Evolutionary conservation across 2,113 vertebrate species (phyloP).

Genomic region (Sander lucioperca): DNA sequence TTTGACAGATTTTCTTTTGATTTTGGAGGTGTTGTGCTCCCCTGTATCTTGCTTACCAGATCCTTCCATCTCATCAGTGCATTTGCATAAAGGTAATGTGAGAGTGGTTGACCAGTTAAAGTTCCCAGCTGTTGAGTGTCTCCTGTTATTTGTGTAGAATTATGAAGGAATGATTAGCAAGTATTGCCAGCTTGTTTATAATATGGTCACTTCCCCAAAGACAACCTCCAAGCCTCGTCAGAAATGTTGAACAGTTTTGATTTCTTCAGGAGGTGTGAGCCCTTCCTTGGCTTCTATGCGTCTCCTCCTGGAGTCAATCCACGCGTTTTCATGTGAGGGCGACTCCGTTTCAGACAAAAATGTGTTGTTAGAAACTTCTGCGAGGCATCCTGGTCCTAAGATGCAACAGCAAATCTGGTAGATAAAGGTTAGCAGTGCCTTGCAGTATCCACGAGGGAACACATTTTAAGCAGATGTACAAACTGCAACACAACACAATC

Average conservation of each 20-base stretch:
- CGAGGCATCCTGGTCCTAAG: not conserved
- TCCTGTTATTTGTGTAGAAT: not conserved
- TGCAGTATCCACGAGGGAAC: not conserved
- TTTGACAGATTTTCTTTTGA: not conserved
- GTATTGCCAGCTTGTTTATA: not conserved
- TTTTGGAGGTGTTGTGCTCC: not conserved
- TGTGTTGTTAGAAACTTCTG: not conserved
- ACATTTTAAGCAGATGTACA: not conserved
- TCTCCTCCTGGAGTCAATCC: not conserved
- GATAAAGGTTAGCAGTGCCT: not conserved
- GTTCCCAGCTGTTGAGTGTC: not conserved
- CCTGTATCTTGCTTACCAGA: not conserved
- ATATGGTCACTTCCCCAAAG: not conserved
- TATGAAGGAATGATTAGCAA: not conserved
- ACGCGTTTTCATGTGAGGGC: not conserved
- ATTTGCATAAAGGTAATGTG: too few relatives aligned
- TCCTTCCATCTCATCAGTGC: not conserved
- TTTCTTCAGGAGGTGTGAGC: not conserved
- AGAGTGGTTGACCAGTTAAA: not conserved
- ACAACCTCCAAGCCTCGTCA: not conserved
- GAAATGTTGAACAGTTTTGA: too few relatives aligned
- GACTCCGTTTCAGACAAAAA: not conserved
- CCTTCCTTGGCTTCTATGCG: not conserved
- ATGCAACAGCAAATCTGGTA: not conserved
- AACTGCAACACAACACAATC: not conserved